phyloP scores from a whole-genome alignment of 2,888 invertebrate species.

The Drosophila fulvimacula region DNA sequence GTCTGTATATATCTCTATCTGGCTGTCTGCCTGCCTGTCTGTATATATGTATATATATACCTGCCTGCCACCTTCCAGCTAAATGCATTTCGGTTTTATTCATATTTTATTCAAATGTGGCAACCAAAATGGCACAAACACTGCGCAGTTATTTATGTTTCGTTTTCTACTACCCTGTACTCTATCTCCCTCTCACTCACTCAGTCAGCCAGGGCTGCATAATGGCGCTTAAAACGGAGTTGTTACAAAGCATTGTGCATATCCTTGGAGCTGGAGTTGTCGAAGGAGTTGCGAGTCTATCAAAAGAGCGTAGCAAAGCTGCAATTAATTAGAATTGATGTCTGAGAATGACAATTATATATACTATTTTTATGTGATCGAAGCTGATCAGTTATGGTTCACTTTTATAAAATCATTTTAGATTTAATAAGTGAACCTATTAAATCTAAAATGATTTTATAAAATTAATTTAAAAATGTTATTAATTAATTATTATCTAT shows the following conservation, averaged over 20 bases:
- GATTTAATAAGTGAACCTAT: neutral
- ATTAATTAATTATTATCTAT: neutral
- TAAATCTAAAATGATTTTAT: neutral
- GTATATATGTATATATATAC: constrained; percentile 1
- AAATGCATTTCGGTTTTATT: constrained; percentile 80
- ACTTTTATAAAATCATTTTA: neutral
- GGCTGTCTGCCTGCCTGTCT: neutral
- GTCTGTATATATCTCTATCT: constrained; percentile 13
- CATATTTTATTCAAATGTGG: constrained; percentile 80
- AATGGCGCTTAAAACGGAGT: constrained; percentile 18
- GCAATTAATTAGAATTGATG: constrained; percentile 1
- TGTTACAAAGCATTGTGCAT: constrained; percentile 2
- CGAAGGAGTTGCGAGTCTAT: neutral
- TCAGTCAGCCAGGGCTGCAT: constrained; percentile 47
- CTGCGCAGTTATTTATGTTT: constrained; percentile 75
- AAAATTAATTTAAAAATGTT: rapidly evolving
- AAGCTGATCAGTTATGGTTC: neutral
- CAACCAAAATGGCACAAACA: constrained; percentile 79
- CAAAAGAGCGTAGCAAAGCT: neutral
- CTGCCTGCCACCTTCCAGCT: constrained; percentile 44
- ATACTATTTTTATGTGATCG: neutral
- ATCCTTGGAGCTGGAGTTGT: neutral
- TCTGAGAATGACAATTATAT: neutral
- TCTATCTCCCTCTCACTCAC: constrained; percentile 11
- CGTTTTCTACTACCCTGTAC: constrained; percentile 7